These are phyloP conservation scores for Rhagologus leucostigma DNA, from an alignment of 2,113 vertebrate species.

Conservation along the genomic window DNA sequence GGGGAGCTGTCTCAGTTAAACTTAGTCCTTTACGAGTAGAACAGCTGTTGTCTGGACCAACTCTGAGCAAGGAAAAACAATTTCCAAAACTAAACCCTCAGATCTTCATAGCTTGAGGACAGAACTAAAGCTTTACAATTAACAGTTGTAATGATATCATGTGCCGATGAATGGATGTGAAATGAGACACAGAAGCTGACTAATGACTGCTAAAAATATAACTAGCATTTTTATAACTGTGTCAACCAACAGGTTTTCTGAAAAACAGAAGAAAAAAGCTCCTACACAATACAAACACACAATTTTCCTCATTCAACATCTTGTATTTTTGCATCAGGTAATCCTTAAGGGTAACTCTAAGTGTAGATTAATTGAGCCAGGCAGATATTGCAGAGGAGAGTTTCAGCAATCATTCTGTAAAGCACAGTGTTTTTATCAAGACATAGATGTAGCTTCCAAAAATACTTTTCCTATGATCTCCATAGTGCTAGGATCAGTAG, in stretches of 20 bases:
- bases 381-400: neutral
- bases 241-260: neutral
- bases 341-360: neutral
- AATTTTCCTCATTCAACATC: neutral
- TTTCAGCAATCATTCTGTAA: neutral
- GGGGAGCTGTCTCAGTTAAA: neutral
- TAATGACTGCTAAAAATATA: neutral
- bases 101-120: neutral
- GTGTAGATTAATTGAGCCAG: neutral
- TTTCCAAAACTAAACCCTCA: neutral
- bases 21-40: neutral
- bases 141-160: neutral
- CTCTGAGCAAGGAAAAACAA: neutral
- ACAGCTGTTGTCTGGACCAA: slow-evolving; percentile 16
- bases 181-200: neutral
- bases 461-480: neutral
- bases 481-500: neutral
- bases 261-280: neutral
- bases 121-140: neutral
- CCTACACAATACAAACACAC: neutral
- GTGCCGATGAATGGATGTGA: neutral
- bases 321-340: neutral
- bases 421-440: neutral
- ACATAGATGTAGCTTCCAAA: neutral
- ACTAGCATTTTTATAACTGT: neutral